phyloP scores from a whole-genome alignment of 2,888 invertebrate species.

The Acanthosepion esculentum region DNA sequence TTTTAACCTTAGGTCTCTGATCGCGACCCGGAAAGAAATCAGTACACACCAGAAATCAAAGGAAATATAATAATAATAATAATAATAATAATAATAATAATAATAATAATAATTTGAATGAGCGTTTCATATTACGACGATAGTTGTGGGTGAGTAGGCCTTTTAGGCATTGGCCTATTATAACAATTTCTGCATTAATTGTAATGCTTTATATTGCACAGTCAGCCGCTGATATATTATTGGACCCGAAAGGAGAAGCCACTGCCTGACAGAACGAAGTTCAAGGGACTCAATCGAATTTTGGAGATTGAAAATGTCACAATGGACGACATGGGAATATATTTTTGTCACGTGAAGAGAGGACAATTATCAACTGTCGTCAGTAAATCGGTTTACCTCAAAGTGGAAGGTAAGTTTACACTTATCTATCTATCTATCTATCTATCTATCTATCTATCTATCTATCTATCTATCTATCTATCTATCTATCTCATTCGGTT shows the following conservation, averaged over 20 bases:
- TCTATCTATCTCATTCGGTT: no score
- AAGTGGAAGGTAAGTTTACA: conserved; percentile 56
- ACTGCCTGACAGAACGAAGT: conserved; percentile 81
- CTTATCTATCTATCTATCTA: neutral
- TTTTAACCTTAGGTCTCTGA: no score
- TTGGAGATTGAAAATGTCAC: conserved; percentile 88
- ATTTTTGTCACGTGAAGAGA: conserved; percentile 84
- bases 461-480: neutral
- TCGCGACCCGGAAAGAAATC: no score
- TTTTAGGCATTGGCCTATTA: no score
- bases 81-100: neutral
- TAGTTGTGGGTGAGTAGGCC: no score
- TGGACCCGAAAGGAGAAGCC: conserved; percentile 61
- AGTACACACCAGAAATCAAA: no score
- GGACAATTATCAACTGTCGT: conserved; percentile 50
- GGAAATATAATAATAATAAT: no score
- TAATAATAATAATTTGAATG: neutral
- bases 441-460: neutral
- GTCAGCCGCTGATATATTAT: conserved; percentile 61
- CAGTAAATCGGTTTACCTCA: conserved; percentile 54
- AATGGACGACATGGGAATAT: conserved; percentile 94
- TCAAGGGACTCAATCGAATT: conserved; percentile 88
- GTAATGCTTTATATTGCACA: conserved; percentile 49
- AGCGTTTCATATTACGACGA: no score
- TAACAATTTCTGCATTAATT: neutral